A percentile compares a stretch with the other conserved stretches of the same genome.
phyloP scores from a whole-genome alignment of 2,797 vertebrate genomes.

The Sternarchorhynchus goeldii region DNA sequence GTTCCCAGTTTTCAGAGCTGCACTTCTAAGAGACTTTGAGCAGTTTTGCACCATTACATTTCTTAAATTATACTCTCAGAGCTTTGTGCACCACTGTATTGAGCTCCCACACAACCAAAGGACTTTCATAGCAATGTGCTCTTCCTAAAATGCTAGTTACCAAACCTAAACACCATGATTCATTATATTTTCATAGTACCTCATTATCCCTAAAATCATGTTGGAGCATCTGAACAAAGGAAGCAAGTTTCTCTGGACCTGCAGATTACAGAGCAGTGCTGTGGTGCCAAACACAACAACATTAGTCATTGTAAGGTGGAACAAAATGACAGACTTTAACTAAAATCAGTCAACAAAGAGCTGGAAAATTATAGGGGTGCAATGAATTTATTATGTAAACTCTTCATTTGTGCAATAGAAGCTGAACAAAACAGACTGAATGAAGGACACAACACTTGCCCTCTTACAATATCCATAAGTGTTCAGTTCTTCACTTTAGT shows the following conservation, averaged over 20 bases:
- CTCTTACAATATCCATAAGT: not conserved
- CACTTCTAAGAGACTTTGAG: not conserved
- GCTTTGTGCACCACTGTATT: not conserved
- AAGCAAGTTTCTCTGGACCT: not conserved
- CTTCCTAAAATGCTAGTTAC: not conserved
- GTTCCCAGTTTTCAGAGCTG: not conserved
- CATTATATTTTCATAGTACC: constrained; percentile 22
- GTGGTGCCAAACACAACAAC: not conserved
- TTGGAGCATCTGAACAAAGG: constrained; percentile 4
- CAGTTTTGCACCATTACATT: not conserved
- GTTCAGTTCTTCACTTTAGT: not conserved
- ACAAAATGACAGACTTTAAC: not conserved
- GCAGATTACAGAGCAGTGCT: constrained; percentile 4
- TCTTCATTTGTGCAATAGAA: not conserved
- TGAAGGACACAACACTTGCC: not conserved
- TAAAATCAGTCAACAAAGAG: not conserved
- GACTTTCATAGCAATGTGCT: not conserved
- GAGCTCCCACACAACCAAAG: not conserved
- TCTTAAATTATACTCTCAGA: not conserved
- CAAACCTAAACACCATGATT: not conserved
- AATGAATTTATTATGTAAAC: not conserved
- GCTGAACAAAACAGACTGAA: not conserved
- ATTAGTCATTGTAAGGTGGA: not conserved
- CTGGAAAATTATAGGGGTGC: not conserved
- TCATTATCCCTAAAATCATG: constrained; percentile 22